Percentiles rank a stretch among this genome's conserved stretches.
phyloP scores from a whole-genome alignment of 37 sponge, comb jelly and placozoan genomes.

The Geodia barretti region DNA sequence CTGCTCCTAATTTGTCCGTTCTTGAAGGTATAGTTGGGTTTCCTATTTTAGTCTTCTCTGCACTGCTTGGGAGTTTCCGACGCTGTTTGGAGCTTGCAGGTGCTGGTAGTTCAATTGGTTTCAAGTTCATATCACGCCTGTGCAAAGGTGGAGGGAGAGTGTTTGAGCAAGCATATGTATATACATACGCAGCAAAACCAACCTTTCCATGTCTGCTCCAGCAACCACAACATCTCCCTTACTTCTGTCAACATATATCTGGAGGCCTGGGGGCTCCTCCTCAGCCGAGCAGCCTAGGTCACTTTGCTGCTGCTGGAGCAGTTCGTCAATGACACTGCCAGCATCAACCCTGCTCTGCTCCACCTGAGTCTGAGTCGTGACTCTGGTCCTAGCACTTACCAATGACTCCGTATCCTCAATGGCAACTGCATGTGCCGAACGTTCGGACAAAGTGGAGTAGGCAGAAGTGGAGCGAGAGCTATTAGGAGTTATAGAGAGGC shows the following conservation, averaged over 20 bases:
- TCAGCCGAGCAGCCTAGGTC: slow-evolving; percentile 1
- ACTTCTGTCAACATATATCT: slow-evolving; percentile 40
- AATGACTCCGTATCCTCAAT: slow-evolving; percentile 22
- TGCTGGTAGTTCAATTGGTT: slow-evolving; percentile 31
- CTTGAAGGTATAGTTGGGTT: too few species aligned
- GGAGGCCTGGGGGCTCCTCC: neutral
- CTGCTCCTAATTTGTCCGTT: too few species aligned
- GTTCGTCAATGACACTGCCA: slow-evolving; percentile 37
- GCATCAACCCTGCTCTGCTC: slow-evolving; percentile 54
- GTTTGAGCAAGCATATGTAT: too few species aligned
- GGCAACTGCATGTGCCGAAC: neutral
- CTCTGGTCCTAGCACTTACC: slow-evolving; percentile 8
- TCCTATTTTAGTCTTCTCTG: too few species aligned
- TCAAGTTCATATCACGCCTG: slow-evolving; percentile 32
- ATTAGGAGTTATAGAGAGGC: slow-evolving; percentile 11
- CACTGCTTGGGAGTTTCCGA: too few species aligned
- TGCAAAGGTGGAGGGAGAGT: too few species aligned
- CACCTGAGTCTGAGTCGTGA: slow-evolving; percentile 21
- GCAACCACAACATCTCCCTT: slow-evolving; percentile 21
- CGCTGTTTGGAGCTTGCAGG: neutral
- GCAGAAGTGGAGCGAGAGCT: slow-evolving; percentile 56
- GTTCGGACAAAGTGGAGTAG: slow-evolving; percentile 61
- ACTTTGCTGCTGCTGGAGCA: slow-evolving; percentile 23
- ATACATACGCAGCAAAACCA: too few species aligned
- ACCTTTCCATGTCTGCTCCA: slow-evolving; percentile 35